phyloP scores from a whole-genome alignment of 2,113 vertebrate species.

The Aptenodytes patagonicus region DNA sequence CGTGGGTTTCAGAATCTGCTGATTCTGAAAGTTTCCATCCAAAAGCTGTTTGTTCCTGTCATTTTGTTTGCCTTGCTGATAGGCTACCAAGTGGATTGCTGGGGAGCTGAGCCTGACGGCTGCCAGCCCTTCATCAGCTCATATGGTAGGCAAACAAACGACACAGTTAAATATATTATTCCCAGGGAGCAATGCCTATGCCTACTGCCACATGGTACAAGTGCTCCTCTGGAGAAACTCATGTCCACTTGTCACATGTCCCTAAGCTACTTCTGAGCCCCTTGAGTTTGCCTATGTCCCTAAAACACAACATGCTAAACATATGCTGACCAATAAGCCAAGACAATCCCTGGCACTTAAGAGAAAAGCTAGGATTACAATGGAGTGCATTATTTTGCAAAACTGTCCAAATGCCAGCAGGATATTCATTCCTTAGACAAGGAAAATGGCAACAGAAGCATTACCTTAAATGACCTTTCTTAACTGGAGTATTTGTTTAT shows the following conservation, averaged over 20 bases:
- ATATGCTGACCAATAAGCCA: background rate
- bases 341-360: background rate
- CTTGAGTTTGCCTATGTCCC: background rate
- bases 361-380: background rate
- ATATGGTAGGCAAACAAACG: background rate
- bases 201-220: background rate
- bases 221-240: background rate
- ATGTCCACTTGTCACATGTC: background rate
- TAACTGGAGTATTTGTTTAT: background rate
- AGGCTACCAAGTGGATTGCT: background rate
- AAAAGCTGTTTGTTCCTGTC: background rate
- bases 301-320: background rate
- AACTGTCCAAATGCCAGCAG: background rate
- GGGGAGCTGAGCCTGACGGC: background rate
- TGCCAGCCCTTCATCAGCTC: background rate
- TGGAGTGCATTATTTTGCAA: background rate
- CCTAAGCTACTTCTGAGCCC: background rate
- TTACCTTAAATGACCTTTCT: background rate
- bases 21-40: background rate
- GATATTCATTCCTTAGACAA: background rate
- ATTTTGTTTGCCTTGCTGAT: fast-evolving
- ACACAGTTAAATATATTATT: background rate
- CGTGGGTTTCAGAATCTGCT: background rate
- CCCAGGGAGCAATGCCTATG: background rate
- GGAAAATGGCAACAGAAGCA: background rate